Conservation (phyloP, 30 jellyfish, hydroid and myxozoan genomes). For the Aurelia coerulea region DNA sequence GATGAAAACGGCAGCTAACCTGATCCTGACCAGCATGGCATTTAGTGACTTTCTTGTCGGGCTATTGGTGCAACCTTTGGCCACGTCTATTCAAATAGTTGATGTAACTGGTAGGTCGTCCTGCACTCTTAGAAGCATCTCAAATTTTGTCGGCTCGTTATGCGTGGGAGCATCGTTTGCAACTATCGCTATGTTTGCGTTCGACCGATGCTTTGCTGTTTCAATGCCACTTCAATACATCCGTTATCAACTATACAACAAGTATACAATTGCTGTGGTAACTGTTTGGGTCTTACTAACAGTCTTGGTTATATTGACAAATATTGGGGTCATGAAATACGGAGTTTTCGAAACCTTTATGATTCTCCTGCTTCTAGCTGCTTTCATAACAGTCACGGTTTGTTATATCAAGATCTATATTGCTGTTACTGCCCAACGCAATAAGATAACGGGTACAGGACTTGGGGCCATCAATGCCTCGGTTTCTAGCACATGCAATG, state of each 20-base stretch:
- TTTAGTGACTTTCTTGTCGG: conserved; percentile 57
- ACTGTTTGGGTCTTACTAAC: conserved; percentile 11
- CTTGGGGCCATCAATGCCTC: too few species aligned
- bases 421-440: background rate
- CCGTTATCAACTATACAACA: conserved; percentile 12
- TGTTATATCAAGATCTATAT: background rate
- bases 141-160: conserved; percentile 12
- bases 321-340: background rate
- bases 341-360: background rate
- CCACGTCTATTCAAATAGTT: background rate
- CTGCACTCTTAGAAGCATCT: background rate
- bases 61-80: conserved; percentile 25
- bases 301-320: conserved; percentile 3
- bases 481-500: too few species aligned
- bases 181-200: conserved; percentile 27
- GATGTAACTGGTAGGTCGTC: conserved; percentile 3
- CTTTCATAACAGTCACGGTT: background rate
- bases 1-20: conserved; percentile 43
- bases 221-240: conserved; percentile 22
- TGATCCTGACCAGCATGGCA: conserved; percentile 61
- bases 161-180: conserved; percentile 40
- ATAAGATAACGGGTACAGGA: background rate
- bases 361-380: background rate
- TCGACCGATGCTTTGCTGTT: conserved; percentile 49
- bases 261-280: conserved; percentile 1